Evolutionary conservation across 92 coral and sea anemone species (phyloP).

Genomic region (Galaxea fascicularis): DNA sequence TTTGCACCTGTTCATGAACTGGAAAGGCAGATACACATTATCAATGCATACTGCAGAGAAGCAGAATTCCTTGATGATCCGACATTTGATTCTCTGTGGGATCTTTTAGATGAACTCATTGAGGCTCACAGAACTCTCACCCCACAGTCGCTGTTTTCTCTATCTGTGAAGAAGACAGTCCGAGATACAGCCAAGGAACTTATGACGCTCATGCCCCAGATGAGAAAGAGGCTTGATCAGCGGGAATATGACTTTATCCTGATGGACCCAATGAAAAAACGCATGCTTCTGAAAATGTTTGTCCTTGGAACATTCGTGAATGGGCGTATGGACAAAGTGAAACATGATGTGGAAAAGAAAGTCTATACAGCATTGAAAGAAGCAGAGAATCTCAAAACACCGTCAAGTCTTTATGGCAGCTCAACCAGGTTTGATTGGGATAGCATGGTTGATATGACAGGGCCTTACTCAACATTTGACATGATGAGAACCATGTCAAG

Average conservation of each 20-base stretch:
- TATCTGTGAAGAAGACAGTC: conserved; percentile 87
- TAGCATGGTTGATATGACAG: conserved; percentile 72
- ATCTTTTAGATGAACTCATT: conserved; percentile 96
- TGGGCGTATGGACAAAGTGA: conserved; percentile 90
- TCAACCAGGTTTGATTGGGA: conserved; percentile 71
- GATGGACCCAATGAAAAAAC: conserved; percentile 92
- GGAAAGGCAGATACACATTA: conserved; percentile 96
- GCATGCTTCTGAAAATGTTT: conserved; percentile 97
- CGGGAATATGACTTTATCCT: conserved; percentile 96
- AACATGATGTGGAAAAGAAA: conserved; percentile 90
- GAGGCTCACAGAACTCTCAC: conserved; percentile 93
- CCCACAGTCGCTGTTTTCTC: conserved; percentile 88
- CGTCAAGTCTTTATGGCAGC: conserved; percentile 68
- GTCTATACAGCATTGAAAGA: conserved; percentile 80
- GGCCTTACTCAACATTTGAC: conserved; percentile 70
- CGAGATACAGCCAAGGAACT: conserved; percentile 98
- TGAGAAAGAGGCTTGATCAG: conserved; percentile 95
- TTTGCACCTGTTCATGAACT: conserved; percentile 96
- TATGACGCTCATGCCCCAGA: conserved; percentile 95
- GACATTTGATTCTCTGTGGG: conserved; percentile 98
- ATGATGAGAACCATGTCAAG: conserved; percentile 81
- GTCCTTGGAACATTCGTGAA: conserved; percentile 95
- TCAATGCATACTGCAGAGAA: conserved; percentile 99
- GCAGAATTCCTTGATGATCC: conserved; percentile 94
- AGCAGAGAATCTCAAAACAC: conserved; percentile 63